These are phyloP conservation scores for Pocillopora damicornis DNA, from an alignment of 64 coral and sea anemone genomes.

Conservation along the genomic window DNA sequence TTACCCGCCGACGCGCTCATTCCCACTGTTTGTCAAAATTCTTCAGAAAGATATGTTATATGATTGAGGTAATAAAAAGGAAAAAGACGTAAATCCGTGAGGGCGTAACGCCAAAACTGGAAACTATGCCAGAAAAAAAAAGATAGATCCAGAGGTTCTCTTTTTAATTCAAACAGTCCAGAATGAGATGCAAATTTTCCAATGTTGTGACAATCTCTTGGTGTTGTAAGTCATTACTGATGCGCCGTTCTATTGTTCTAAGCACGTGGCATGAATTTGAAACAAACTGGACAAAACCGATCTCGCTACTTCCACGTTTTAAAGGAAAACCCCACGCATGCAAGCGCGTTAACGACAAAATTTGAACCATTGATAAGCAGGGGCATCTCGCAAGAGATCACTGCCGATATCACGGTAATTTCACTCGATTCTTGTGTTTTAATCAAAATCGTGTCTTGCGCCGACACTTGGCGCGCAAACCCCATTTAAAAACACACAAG, in stretches of 20 bases:
- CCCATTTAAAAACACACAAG: conserved; percentile 51
- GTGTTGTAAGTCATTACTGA: conserved; percentile 76
- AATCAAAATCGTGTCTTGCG: conserved; percentile 20
- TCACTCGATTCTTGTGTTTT: conserved; percentile 30
- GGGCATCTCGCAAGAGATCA: not conserved
- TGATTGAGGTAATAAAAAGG: not conserved
- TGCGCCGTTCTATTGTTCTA: conserved; percentile 70
- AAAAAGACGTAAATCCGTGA: not conserved
- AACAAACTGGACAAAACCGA: conserved; percentile 27
- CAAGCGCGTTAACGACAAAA: not conserved
- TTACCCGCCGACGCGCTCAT: conserved; percentile 6
- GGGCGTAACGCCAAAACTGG: not conserved
- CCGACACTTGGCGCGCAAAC: conserved; percentile 58
- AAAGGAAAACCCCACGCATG: conserved; percentile 4
- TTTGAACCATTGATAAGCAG: not conserved
- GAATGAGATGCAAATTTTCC: conserved; percentile 64
- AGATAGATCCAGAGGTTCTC: not conserved
- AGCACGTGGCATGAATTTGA: conserved; percentile 88
- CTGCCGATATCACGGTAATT: conserved; percentile 19
- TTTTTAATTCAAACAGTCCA: conserved; percentile 21
- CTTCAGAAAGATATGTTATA: not conserved
- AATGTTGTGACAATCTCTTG: conserved; percentile 86
- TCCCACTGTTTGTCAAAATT: not conserved
- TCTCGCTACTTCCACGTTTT: conserved; percentile 24
- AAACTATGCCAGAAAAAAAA: conserved; percentile 1